phyloP scores from a whole-genome alignment of 2,113 vertebrate species.

The Rhipidura dahli region DNA sequence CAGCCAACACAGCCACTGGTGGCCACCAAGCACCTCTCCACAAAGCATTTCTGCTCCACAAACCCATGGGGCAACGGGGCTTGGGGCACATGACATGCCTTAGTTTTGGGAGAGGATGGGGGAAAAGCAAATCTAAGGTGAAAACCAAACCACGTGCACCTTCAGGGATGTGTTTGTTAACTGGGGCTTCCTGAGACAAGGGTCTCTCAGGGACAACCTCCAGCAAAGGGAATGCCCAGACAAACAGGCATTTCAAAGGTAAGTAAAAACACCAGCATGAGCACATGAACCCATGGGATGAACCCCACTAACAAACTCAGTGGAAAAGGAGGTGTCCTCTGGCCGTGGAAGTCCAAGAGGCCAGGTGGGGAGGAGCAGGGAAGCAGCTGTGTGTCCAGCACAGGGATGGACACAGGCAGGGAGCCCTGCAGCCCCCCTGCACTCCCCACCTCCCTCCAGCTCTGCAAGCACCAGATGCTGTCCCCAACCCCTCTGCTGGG shows the following conservation, averaged over 20 bases:
- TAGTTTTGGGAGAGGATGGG: background rate
- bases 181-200: background rate
- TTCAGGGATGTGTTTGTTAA: background rate
- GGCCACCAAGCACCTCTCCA: background rate
- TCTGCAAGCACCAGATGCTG: background rate
- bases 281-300: background rate
- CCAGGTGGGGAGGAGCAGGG: background rate
- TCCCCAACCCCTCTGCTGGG: background rate
- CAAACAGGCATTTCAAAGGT: background rate
- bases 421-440: background rate
- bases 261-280: background rate
- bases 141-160: background rate
- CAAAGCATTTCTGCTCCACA: background rate
- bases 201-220: background rate
- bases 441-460: background rate
- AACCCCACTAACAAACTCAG: background rate
- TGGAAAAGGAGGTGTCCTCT: background rate
- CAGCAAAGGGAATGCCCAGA: background rate
- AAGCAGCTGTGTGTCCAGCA: background rate
- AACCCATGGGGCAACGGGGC: background rate
- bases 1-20: background rate
- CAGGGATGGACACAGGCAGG: accelerated
- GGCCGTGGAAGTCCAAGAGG: background rate
- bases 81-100: background rate
- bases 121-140: background rate